Evolutionary conservation across 2,797 vertebrate genomes (phyloP).

Genomic region (Lepilemur ruficaudatus): DNA sequence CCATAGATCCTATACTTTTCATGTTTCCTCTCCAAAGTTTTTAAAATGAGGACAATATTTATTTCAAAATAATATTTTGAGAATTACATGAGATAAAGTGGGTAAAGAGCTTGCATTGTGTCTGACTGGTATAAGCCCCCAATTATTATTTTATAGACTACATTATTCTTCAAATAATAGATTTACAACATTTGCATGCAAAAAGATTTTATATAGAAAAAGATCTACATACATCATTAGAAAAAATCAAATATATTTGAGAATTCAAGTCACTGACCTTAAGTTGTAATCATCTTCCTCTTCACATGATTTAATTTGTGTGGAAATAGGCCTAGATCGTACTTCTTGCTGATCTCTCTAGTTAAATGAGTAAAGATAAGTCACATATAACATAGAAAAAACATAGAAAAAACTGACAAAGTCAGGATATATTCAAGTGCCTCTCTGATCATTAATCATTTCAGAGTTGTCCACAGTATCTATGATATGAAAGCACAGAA

Average conservation of each 20-base stretch:
- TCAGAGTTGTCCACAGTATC: not conserved
- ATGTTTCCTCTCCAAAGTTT: not conserved
- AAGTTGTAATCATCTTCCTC: slow-evolving; percentile 80
- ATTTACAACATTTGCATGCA: not conserved
- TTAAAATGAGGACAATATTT: not conserved
- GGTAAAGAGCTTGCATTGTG: not conserved
- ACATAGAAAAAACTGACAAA: not conserved
- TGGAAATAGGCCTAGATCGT: slow-evolving; percentile 85
- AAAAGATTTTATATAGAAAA: slow-evolving; percentile 3
- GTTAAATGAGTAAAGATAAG: not conserved
- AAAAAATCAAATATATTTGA: not conserved
- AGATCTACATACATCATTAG: not conserved
- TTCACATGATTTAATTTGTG: slow-evolving; percentile 78
- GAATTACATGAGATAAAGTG: not conserved
- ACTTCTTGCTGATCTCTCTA: slow-evolving; percentile 88
- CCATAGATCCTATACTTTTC: not conserved
- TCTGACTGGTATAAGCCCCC: not conserved
- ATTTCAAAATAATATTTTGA: slow-evolving; percentile 28
- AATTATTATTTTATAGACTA: not conserved
- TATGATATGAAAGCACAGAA: not conserved
- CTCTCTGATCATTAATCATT: slow-evolving; percentile 1
- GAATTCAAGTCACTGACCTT: slow-evolving; percentile 83
- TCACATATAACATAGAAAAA: not conserved
- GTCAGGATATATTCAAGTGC: not conserved
- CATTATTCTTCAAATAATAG: not conserved